Evolutionary conservation across 2,888 invertebrate genomes (phyloP).

Genomic region (Diplazon laetatorius): DNA sequence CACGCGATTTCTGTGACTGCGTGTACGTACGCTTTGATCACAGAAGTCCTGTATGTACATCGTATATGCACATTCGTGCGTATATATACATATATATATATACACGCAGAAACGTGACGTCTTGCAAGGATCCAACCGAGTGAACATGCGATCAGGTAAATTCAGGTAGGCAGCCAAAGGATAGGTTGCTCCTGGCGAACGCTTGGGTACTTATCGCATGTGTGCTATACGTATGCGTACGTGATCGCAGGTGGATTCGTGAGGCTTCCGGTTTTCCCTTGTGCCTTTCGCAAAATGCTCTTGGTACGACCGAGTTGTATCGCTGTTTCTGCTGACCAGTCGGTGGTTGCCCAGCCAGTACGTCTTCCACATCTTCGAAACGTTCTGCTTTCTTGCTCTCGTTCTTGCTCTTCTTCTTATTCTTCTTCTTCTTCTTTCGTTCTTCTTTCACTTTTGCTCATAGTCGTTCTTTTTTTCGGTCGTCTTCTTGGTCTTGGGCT

Average conservation of each 20-base stretch:
- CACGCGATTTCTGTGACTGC: constrained; percentile 57
- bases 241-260: constrained; percentile 56
- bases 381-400: constrained; percentile 45
- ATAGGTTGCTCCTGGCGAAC: constrained; percentile 40
- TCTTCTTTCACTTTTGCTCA: constrained; percentile 1
- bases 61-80: no score
- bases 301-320: constrained; percentile 27
- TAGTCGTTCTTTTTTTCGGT: constrained; percentile 16
- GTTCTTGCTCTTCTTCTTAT: constrained; percentile 30
- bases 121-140: constrained; percentile 38
- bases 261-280: constrained; percentile 62
- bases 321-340: constrained; percentile 30
- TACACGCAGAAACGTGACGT: constrained; percentile 35
- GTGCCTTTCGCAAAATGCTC: constrained; percentile 33
- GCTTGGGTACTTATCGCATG: constrained; percentile 25
- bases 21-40: constrained; percentile 33
- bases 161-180: constrained; percentile 52
- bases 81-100: constrained; percentile 14
- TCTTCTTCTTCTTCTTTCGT: constrained; percentile 26
- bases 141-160: constrained; percentile 56
- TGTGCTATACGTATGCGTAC: constrained; percentile 30
- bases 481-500: constrained; percentile 27
- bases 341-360: constrained; percentile 30
- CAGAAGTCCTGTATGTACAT: not conserved
- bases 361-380: constrained; percentile 47